These are phyloP conservation scores for Lutraria lutraria DNA, from an alignment of 2,888 invertebrate genomes.

Conservation along the genomic window DNA sequence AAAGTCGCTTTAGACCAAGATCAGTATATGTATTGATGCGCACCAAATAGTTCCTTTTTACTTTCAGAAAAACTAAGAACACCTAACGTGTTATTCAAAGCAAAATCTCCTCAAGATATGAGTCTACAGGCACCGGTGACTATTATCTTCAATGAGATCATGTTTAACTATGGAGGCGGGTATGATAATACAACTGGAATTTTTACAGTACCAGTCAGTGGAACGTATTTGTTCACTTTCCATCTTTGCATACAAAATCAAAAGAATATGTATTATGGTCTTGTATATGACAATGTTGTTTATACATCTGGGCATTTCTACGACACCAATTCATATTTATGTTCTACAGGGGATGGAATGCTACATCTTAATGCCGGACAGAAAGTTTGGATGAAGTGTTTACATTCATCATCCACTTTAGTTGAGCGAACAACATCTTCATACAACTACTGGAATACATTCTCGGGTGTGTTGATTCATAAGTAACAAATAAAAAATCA, in stretches of 20 bases:
- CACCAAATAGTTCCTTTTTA: too few relatives aligned
- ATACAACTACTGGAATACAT: slow-evolving; percentile 7
- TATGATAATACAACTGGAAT: background rate
- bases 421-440: background rate
- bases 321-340: background rate
- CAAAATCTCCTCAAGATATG: background rate
- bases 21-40: too few relatives aligned
- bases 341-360: background rate
- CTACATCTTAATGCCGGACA: background rate
- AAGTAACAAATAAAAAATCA: background rate
- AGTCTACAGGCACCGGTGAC: background rate
- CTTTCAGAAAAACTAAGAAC: background rate
- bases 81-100: background rate
- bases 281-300: too few relatives aligned
- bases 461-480: slow-evolving; percentile 23
- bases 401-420: background rate
- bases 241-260: too few relatives aligned
- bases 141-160: background rate
- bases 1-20: too few relatives aligned
- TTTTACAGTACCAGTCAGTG: background rate
- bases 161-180: background rate
- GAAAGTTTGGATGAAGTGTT: too few relatives aligned
- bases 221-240: too few relatives aligned
- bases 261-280: too few relatives aligned
- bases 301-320: background rate